Evolutionary conservation across 2,113 vertebrate genomes (phyloP), one percentile per base, ranked within the genome.

Genomic region (Lophura nycthemera): DNA sequence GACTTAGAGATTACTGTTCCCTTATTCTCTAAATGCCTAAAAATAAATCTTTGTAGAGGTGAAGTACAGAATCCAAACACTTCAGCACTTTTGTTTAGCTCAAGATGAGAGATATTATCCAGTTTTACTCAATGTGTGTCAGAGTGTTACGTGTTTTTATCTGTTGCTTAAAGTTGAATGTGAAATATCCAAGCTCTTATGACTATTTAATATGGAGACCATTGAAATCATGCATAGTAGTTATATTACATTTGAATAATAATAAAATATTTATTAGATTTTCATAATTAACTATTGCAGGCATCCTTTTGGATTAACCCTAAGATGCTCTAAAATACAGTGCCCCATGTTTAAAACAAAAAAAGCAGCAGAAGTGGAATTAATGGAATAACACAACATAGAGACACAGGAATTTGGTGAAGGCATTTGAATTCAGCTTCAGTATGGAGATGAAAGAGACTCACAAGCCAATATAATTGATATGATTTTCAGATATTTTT

Each of bases 21-120:
- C 88, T 86, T 92, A 54, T 76, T 77, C 77, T 84, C 52, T 93
- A 92, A 86, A 89, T 79, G 43, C 40, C 70, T 92, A 82, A 65
- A 95, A 96, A 89, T 52, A 74, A 20, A 43, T 74, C 72, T 92
- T 65, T 67, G 27, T 71, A 74, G 42, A 52, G 47, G 72, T 89
- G 84, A 85, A 79, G 16, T 89, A 38, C 38, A 86, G 73, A 86
- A 95, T 72, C 22, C 79, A 92, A 67, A 67, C 52, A 78, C 47
- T 89, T 85, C 59, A 88, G 48, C 60, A 77, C 42, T 36, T 72
- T 88, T 57, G 43, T 81, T 89, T 93, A 83, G 56, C 61, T 92
- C 40, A 67, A 43, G 73, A 88, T 89, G 45, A 56, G 82, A 88
- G 45, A 87, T 86, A 83, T 56, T 63, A 87, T 82, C 86, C 85